Evolutionary conservation across 2,797 vertebrate genomes (phyloP), one percentile per base, ranked within the genome.

Genomic region (Rhinatrema bivittatum): DNA sequence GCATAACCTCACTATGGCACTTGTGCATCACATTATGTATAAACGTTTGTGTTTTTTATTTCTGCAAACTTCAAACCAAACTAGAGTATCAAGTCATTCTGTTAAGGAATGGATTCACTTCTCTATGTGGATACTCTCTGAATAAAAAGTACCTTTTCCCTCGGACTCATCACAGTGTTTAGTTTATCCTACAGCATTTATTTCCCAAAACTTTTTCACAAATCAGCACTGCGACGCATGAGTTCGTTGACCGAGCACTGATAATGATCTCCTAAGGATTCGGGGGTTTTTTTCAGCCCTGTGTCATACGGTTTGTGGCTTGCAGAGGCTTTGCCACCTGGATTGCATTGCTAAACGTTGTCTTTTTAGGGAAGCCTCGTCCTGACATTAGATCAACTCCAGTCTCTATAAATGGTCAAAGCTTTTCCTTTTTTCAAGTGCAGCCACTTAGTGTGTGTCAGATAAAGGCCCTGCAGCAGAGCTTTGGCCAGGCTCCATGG

Each of bases 351-450:
- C 30, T 50, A 55, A 65, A 39, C 10, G 25, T n/a, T 39, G 17
- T 24, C 43, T 17, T 57, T 65, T 60, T 35, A 42, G 32, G 28
- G 53, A 60, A 66, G 35, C 7, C 4, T 40, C 13, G 1, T 33
- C 43, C 38, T 45, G 29, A 40, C 34, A 22, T 28, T 34, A 46
- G 7, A 55, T 18, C 29, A 29, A 5, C 36, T 55, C 26, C 38
- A 16, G 37, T 65, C 16, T 43, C 39, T 20, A 40, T 43, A 31
- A 53, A 39, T 5, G 56, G 42, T 40, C 13, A 57, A 44, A 53
- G 7, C 28, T 62, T 26, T 42, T 20, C 2, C 17, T 68, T 52
- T 57, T 43, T 29, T n/a, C n/a, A n/a, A n/a, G 13, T 17, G 12
- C 33, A 27, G 10, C 20, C 25, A 1, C 26, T 34, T 35, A 37